Conservation (phyloP, 2,113 vertebrate species). For the Lathamus discolor region DNA sequence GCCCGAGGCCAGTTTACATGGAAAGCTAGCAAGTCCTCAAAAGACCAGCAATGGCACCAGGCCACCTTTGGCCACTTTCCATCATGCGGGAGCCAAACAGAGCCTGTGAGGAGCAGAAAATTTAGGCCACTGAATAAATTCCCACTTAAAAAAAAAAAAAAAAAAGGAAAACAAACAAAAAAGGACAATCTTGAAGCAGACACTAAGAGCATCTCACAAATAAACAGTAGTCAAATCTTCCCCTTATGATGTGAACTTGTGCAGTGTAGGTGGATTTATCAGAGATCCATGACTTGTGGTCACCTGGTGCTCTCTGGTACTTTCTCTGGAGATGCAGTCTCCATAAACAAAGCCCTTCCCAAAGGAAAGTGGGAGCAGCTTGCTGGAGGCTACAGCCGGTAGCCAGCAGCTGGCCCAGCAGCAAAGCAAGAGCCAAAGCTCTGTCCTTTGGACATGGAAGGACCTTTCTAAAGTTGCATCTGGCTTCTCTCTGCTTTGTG, state of each 20-base stretch:
- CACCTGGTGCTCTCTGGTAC: background rate
- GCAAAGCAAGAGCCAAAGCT: background rate
- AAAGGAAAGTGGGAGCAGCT: background rate
- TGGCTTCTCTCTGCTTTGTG: background rate
- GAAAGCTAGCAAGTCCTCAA: background rate
- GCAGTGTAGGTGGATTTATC: background rate
- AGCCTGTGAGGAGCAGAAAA: background rate
- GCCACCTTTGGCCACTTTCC: background rate
- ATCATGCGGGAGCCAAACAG: background rate
- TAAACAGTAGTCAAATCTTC: background rate
- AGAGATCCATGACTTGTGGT: rapidly evolving
- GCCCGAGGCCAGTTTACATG: background rate
- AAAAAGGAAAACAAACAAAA: no score
- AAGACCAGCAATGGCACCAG: background rate
- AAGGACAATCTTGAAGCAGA: background rate
- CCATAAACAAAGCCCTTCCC: rapidly evolving
- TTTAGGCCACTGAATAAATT: background rate
- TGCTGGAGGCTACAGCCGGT: background rate
- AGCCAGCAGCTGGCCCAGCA: background rate
- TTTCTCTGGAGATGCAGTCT: background rate
- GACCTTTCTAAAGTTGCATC: background rate
- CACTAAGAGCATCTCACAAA: background rate
- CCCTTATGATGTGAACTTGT: background rate
- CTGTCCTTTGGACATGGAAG: background rate
- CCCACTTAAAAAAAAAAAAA: background rate